phyloP scores from a whole-genome alignment of 2,797 vertebrate species.

The Carcharodon carcharias region DNA sequence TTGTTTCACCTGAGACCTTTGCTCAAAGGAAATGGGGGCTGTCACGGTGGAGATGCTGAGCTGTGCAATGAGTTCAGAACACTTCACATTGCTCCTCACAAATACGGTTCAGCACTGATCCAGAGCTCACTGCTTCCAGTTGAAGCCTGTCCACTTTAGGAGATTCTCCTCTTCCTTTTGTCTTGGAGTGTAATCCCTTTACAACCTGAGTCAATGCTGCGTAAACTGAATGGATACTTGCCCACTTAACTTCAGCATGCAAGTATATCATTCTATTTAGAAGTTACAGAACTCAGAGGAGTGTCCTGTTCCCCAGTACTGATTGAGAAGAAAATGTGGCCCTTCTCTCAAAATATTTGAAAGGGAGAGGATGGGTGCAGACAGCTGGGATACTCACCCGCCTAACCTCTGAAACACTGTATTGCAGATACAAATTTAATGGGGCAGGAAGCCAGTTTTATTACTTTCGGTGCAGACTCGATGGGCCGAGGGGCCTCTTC shows the following conservation, averaged over 20 bases:
- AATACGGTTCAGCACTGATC: not conserved
- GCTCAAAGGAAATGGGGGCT: slow-evolving; percentile 41
- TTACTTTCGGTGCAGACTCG: not conserved
- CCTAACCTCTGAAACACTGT: not conserved
- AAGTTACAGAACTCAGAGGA: not conserved
- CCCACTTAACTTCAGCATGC: not conserved
- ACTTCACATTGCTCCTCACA: not conserved
- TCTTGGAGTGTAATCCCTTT: not conserved
- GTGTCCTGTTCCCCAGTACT: not conserved
- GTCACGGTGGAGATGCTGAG: not conserved
- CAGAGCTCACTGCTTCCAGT: not conserved
- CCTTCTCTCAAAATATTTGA: too few species aligned
- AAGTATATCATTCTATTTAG: not conserved
- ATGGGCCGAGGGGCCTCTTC: too few species aligned
- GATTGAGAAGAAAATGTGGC: not conserved
- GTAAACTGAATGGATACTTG: not conserved
- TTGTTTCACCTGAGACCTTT: slow-evolving; percentile 44
- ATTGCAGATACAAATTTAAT: not conserved
- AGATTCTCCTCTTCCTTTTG: not conserved
- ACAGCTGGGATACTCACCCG: not conserved
- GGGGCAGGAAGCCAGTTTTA: not conserved
- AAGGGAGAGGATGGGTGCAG: too few species aligned
- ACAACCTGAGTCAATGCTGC: not conserved
- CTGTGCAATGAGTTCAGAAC: too few species aligned
- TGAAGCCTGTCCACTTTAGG: not conserved